phyloP scores from a whole-genome alignment of 92 coral and sea anemone genomes.

The Phenganax subtilis region DNA sequence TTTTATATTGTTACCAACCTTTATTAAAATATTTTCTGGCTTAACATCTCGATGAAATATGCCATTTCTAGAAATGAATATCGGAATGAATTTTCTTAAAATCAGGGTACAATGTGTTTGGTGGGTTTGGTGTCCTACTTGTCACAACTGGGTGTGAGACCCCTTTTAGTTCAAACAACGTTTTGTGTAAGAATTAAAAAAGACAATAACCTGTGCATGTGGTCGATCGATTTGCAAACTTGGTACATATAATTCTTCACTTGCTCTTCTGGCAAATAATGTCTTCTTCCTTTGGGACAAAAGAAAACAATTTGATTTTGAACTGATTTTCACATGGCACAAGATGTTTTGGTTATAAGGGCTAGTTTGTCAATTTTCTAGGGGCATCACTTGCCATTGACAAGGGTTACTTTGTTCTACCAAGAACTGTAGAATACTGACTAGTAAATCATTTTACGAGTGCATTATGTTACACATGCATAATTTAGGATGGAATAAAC shows the following conservation, averaged over 20 bases:
- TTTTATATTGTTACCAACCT: constrained; percentile 45
- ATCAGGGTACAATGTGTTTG: too few relatives aligned
- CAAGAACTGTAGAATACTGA: too few relatives aligned
- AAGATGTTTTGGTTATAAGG: too few relatives aligned
- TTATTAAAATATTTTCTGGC: constrained; percentile 89
- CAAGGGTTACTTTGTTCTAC: too few relatives aligned
- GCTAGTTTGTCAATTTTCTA: too few relatives aligned
- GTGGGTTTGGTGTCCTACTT: too few relatives aligned
- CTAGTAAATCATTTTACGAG: too few relatives aligned
- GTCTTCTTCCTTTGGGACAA: constrained; percentile 64
- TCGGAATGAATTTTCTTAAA: too few relatives aligned
- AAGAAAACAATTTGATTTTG: background rate
- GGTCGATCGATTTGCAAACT: constrained; percentile 90
- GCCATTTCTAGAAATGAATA: constrained; percentile 65
- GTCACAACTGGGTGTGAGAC: background rate
- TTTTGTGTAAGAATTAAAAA: background rate
- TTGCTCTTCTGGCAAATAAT: constrained; percentile 78
- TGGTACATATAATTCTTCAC: constrained; percentile 91
- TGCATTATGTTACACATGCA: too few relatives aligned
- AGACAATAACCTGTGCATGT: constrained; percentile 78
- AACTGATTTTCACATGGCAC: background rate
- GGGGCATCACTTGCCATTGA: too few relatives aligned
- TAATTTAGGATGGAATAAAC: too few relatives aligned
- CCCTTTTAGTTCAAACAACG: background rate
- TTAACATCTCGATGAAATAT: constrained; percentile 97